Evolutionary conservation across 2,888 invertebrate genomes (phyloP).

Genomic region (Cynaeus angustus): DNA sequence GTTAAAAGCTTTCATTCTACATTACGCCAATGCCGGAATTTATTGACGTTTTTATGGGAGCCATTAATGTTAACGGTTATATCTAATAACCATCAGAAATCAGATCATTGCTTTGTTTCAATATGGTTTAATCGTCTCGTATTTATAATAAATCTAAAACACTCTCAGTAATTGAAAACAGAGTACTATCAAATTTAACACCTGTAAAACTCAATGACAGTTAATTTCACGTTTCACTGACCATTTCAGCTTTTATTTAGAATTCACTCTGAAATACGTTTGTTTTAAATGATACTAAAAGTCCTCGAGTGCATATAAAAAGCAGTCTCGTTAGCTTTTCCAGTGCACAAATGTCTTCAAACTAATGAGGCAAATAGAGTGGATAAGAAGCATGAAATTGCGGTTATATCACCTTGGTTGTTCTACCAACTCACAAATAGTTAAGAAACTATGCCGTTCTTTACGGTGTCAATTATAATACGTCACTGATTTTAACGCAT

Average conservation of each 20-base stretch:
- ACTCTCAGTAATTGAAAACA: no score
- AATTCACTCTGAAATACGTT: no score
- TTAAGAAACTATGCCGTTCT: constrained; percentile 55
- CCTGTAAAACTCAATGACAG: no score
- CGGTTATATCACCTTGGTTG: constrained; percentile 53
- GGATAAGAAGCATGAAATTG: constrained; percentile 56
- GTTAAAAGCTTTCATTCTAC: constrained; percentile 21
- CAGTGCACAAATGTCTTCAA: constrained; percentile 50
- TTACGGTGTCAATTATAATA: constrained; percentile 17
- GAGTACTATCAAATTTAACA: no score
- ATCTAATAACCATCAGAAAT: constrained; percentile 22
- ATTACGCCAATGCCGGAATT: constrained; percentile 9
- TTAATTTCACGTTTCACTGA: no score
- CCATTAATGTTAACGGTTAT: constrained; percentile 19
- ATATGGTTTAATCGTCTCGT: constrained; percentile 8
- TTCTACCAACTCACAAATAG: constrained; percentile 51
- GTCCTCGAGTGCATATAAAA: constrained; percentile 22
- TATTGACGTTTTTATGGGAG: constrained; percentile 23
- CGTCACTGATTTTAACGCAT: constrained; percentile 31
- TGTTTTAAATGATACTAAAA: not conserved
- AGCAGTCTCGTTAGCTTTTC: constrained; percentile 24
- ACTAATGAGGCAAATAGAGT: constrained; percentile 58
- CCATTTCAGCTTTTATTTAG: no score
- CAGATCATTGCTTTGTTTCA: constrained; percentile 26
- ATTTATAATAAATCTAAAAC: constrained; percentile 10